These are phyloP conservation scores for Tolypeutes matacus DNA, from an alignment of 2,797 vertebrate species.

Conservation along the genomic window DNA sequence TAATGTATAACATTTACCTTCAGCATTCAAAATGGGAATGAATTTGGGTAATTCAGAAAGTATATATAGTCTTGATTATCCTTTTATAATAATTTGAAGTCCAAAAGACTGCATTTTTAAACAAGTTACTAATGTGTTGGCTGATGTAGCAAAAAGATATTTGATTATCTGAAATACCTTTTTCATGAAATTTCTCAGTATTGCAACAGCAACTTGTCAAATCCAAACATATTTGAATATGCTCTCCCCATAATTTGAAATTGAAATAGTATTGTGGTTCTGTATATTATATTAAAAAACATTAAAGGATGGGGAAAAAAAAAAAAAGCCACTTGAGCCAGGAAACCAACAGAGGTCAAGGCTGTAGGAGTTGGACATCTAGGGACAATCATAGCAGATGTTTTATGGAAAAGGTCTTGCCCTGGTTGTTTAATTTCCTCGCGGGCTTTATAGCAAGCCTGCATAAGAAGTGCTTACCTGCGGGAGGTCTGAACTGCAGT, in stretches of 20 bases:
- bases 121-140: conserved; percentile 52
- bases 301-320: conserved; percentile 81
- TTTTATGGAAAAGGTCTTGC: background rate
- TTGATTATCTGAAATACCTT: conserved; percentile 66
- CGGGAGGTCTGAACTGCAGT: background rate
- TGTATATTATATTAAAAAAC: conserved; percentile 78
- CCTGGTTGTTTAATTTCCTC: background rate
- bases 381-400: background rate
- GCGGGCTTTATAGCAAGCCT: background rate
- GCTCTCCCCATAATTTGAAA: conserved; percentile 71
- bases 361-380: too few relatives aligned
- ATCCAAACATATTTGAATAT: conserved; percentile 73
- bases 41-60: conserved; percentile 47
- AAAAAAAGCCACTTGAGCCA: too few relatives aligned
- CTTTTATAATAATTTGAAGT: conserved; percentile 70
- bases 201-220: conserved; percentile 69
- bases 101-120: conserved; percentile 70
- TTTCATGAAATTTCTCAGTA: conserved; percentile 75
- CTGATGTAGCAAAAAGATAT: conserved; percentile 61
- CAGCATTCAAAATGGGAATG: conserved; percentile 58
- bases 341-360: too few relatives aligned
- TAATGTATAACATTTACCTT: background rate
- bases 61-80: conserved; percentile 43
- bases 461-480: background rate
- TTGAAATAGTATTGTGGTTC: conserved; percentile 70